Evolutionary conservation across 1,140 invertebrate species (phyloP).

Genomic region (Paraescarpia echinospica): DNA sequence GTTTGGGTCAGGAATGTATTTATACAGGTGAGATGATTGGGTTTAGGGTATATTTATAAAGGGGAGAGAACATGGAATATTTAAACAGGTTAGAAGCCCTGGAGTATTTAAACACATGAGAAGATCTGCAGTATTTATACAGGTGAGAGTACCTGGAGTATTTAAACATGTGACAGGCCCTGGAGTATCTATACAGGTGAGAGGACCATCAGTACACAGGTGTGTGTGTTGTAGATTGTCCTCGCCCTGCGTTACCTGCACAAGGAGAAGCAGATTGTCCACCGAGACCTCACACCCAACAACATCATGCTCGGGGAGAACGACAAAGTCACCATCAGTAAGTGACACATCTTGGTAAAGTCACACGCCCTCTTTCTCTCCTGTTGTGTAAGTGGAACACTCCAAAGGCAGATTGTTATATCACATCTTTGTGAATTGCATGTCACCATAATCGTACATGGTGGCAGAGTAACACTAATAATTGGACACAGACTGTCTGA

Average conservation of each 20-base stretch:
- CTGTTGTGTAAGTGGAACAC: too few species aligned
- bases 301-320: slow-evolving; percentile 60
- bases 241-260: slow-evolving; percentile 58
- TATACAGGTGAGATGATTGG: not conserved
- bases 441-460: too few species aligned
- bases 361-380: too few species aligned
- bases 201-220: not conserved
- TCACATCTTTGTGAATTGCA: too few species aligned
- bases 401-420: too few species aligned
- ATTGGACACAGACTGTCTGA: too few species aligned
- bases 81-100: slow-evolving; percentile 49
- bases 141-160: slow-evolving; percentile 38
- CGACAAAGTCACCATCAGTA: slow-evolving; percentile 60
- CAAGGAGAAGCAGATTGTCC: slow-evolving; percentile 59
- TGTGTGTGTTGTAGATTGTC: slow-evolving; percentile 46
- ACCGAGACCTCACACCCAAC: slow-evolving; percentile 57
- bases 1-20: not conserved
- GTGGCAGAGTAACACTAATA: too few species aligned
- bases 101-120: slow-evolving; percentile 27
- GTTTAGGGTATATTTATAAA: not conserved
- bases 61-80: slow-evolving; percentile 55
- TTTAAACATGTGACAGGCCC: not conserved
- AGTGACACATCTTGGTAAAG: slow-evolving; percentile 32
- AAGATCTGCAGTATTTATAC: slow-evolving; percentile 58
- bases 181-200: not conserved